A percentile compares a stretch with the other conserved stretches of the same genome.
These are phyloP conservation scores for Proteles cristata DNA, from an alignment of 2,113 vertebrate species.

Conservation along the genomic window DNA sequence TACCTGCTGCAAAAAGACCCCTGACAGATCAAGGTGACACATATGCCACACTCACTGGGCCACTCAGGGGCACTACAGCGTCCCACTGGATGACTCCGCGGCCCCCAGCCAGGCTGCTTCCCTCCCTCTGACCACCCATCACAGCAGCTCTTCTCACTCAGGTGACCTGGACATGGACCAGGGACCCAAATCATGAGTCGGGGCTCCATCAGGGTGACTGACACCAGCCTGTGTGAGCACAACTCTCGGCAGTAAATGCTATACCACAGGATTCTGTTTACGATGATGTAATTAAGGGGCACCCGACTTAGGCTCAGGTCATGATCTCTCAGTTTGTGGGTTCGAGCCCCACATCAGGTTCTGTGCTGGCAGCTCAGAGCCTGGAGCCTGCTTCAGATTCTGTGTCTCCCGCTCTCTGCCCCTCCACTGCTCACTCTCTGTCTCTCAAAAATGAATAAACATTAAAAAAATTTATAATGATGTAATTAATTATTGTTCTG, in stretches of 20 bases:
- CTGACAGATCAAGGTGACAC: neutral
- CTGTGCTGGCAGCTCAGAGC: no score
- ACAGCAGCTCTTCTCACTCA: neutral
- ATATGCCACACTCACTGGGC: neutral
- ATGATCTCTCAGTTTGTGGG: no score
- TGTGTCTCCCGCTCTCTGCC: no score
- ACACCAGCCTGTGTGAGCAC: neutral
- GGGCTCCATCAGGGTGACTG: neutral
- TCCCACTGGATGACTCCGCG: fast-evolving
- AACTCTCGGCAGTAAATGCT: neutral
- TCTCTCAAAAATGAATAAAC: no score
- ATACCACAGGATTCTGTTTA: neutral
- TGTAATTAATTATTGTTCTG: neutral
- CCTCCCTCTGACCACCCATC: neutral
- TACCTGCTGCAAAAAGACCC: neutral
- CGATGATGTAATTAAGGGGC: neutral
- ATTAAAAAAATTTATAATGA: neutral
- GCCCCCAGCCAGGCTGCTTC: neutral
- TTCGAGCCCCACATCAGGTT: no score
- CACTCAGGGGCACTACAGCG: neutral
- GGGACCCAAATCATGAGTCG: neutral
- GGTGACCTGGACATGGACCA: neutral
- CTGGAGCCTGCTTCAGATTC: no score
- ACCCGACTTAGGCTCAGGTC: no score
- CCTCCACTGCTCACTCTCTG: no score